Percentiles rank a stretch among this genome's conserved stretches.
These are phyloP conservation scores for Ectobius pallidus DNA, from an alignment of 2,888 invertebrate species.

Conservation along the genomic window DNA sequence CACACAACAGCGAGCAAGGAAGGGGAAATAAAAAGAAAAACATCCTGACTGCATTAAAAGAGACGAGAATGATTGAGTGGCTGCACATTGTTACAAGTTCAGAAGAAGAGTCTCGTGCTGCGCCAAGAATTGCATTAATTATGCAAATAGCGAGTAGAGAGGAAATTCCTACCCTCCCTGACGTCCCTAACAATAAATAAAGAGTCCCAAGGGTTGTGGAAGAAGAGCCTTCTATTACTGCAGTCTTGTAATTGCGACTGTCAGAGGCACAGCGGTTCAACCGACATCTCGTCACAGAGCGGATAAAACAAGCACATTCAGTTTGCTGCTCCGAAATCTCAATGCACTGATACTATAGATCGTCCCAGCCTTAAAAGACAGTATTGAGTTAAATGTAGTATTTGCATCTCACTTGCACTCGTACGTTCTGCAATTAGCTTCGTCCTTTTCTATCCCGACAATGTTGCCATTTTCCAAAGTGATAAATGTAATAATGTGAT, in stretches of 20 bases:
- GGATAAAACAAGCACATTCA: too few relatives aligned
- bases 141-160: not conserved
- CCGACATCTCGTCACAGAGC: not conserved
- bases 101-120: not conserved
- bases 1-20: not conserved
- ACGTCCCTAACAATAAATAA: conserved; percentile 9
- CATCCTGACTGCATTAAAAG: not conserved
- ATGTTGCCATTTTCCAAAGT: too few relatives aligned
- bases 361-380: too few relatives aligned
- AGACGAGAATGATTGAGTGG: not conserved
- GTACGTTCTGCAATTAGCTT: too few relatives aligned
- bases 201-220: not conserved
- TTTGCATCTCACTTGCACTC: too few relatives aligned
- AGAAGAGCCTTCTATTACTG: conserved; percentile 6
- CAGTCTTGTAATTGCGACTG: conserved; percentile 1
- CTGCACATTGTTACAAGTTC: not conserved
- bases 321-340: too few relatives aligned
- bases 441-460: too few relatives aligned
- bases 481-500: too few relatives aligned
- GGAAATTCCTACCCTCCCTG: not conserved
- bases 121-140: conserved; percentile 11
- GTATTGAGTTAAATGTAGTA: too few relatives aligned
- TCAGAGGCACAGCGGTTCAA: not conserved
- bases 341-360: too few relatives aligned
- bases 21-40: not conserved